A percentile compares a stretch with the other conserved stretches of the same genome.
Evolutionary conservation across 2,113 vertebrate genomes (phyloP).

Genomic region (Coracopsis vasa): DNA sequence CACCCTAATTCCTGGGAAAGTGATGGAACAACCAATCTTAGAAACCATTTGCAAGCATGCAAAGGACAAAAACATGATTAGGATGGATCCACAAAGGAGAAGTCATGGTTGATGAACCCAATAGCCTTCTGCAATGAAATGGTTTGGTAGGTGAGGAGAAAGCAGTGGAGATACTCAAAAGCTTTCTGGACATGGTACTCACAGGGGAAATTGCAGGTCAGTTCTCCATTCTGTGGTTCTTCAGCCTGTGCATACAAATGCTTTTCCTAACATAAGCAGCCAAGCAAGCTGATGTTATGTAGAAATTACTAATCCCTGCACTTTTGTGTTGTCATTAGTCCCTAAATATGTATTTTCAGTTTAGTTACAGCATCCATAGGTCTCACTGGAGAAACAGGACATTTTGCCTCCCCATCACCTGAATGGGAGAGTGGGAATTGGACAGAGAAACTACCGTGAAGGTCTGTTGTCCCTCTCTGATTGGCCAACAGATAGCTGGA

Average conservation of each 20-base stretch:
- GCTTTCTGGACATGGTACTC: neutral
- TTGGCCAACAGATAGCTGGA: neutral
- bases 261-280: neutral
- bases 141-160: neutral
- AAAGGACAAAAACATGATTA: neutral
- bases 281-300: accelerated
- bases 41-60: neutral
- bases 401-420: neutral
- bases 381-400: neutral
- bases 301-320: neutral
- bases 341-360: neutral
- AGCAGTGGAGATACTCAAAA: neutral
- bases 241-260: neutral
- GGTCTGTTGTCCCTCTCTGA: neutral
- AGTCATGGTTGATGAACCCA: neutral
- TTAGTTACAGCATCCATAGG: neutral
- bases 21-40: neutral
- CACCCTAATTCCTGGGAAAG: neutral
- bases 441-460: neutral
- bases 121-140: neutral
- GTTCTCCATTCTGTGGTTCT: neutral
- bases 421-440: neutral
- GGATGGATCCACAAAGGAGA: neutral
- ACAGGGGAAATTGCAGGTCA: neutral
- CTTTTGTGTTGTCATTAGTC: neutral